Conservation (phyloP, 2,113 vertebrate genomes). For the Malaclemys terrapin region DNA sequence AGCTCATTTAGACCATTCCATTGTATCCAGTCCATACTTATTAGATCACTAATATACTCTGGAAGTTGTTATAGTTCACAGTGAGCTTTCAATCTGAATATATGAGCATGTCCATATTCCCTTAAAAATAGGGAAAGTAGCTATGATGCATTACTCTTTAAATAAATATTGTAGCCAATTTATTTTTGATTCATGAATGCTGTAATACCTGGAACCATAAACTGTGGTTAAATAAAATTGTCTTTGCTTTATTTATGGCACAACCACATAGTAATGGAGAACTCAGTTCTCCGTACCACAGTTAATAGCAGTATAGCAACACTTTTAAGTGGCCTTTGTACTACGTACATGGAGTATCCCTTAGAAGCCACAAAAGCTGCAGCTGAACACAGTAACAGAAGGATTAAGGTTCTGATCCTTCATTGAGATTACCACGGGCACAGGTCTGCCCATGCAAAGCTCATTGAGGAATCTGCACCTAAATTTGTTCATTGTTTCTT, state of each 20-base stretch:
- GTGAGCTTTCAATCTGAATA: slow-evolving; percentile 57
- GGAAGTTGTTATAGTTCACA: slow-evolving; percentile 2
- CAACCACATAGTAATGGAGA: not conserved
- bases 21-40: not conserved
- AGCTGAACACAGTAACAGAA: not conserved
- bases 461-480: not conserved
- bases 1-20: not conserved
- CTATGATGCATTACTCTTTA: slow-evolving; percentile 16
- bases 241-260: not conserved
- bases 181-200: not conserved
- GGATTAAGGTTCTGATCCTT: not conserved
- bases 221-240: not conserved
- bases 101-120: slow-evolving; percentile 13
- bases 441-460: not conserved
- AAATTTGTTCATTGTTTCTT: not conserved
- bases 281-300: not conserved
- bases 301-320: not conserved
- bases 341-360: not conserved
- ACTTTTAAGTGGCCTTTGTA: not conserved
- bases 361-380: not conserved
- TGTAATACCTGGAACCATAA: not conserved
- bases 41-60: slow-evolving; percentile 39
- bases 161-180: slow-evolving; percentile 10
- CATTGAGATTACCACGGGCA: not conserved
- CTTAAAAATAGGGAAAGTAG: slow-evolving; percentile 45